Evolutionary conservation across 2,113 vertebrate genomes (phyloP).

Genomic region (Monarcha castaneiventris): DNA sequence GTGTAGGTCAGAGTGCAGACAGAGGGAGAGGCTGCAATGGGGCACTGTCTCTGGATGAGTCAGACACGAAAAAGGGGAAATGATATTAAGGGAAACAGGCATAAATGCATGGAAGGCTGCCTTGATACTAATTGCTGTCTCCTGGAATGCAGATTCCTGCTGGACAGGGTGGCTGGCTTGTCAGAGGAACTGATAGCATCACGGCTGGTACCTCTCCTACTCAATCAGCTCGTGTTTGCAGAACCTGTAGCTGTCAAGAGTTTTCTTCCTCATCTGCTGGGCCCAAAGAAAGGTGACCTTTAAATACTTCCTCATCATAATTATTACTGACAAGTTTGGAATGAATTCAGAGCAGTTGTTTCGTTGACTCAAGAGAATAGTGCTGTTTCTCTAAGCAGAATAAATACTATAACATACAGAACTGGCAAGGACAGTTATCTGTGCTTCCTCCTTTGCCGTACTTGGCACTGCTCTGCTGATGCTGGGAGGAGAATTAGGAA

Average conservation of each 20-base stretch:
- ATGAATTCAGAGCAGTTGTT: background rate
- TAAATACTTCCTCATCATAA: background rate
- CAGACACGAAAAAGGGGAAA: background rate
- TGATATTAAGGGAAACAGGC: background rate
- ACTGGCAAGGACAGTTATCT: background rate
- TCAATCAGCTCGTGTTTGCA: conserved; percentile 93
- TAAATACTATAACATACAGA: background rate
- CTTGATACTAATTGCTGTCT: background rate
- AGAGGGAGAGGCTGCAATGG: background rate
- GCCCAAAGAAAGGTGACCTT: conserved; percentile 88
- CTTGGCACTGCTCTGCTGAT: background rate
- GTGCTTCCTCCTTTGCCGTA: background rate
- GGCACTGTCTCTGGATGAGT: background rate
- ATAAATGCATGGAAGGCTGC: background rate
- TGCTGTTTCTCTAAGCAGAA: background rate
- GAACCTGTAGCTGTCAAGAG: conserved; percentile 96
- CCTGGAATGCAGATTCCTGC: conserved; percentile 81
- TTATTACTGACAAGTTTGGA: background rate
- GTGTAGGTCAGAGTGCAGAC: background rate
- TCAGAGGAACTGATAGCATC: conserved; percentile 88
- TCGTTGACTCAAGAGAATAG: background rate
- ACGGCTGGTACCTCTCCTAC: conserved; percentile 89
- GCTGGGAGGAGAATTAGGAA: background rate
- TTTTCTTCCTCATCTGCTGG: conserved; percentile 94
- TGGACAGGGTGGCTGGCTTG: conserved; percentile 87